Percentiles rank a stretch among this genome's conserved stretches.
phyloP scores from a whole-genome alignment of 23 tunicate species.

The Trididemnum clinides region DNA sequence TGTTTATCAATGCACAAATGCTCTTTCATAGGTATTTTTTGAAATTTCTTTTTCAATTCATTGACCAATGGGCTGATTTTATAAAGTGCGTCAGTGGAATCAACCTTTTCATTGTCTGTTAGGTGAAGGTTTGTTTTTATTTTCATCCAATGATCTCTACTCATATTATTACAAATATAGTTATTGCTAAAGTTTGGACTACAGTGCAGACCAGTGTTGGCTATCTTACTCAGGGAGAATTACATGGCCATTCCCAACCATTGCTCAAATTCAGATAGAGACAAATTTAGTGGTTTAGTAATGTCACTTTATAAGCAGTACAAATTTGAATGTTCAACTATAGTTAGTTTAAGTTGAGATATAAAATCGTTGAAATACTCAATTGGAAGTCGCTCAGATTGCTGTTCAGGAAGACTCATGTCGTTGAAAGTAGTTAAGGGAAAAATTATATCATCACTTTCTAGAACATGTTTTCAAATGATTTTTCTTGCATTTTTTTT shows the following conservation, averaged over 20 bases:
- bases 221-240: slow-evolving; percentile 2
- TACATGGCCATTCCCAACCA: slow-evolving; percentile 27
- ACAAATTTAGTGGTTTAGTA: not conserved
- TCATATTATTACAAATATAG: not conserved
- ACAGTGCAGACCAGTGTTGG: slow-evolving; percentile 11
- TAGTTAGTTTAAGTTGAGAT: not conserved
- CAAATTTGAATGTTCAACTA: not conserved
- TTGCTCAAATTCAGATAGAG: not conserved
- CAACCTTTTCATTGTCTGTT: not conserved
- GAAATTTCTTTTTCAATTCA: not conserved
- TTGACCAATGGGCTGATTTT: slow-evolving; percentile 16
- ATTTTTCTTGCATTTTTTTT: not conserved
- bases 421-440: not conserved
- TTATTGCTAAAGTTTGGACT: not conserved
- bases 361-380: slow-evolving; percentile 25
- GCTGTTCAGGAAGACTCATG: not conserved
- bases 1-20: slow-evolving; percentile 18
- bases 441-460: slow-evolving; percentile 9
- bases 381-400: not conserved
- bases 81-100: not conserved
- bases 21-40: slow-evolving; percentile 1
- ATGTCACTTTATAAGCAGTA: not conserved
- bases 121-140: slow-evolving; percentile 12
- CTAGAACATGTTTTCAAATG: not conserved
- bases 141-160: slow-evolving; percentile 2